Conservation (phyloP, 37 sponge, comb jelly and placozoan genomes). For the Aphrocallistes beatrix region DNA sequence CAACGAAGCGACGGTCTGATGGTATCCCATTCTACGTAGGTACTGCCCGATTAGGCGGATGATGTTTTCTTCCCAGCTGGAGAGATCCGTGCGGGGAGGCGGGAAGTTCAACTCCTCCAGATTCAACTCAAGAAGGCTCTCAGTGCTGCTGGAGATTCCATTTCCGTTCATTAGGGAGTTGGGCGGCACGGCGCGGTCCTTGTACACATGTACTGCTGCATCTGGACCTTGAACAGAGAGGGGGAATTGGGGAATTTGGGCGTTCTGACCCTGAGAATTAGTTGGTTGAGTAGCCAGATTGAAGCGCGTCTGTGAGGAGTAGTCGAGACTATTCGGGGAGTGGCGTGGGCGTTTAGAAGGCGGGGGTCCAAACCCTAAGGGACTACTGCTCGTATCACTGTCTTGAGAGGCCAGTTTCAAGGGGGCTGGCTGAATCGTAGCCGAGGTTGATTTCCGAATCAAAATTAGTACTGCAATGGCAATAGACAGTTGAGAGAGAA, state of each 20-base stretch:
- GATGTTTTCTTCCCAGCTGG: conserved; percentile 40
- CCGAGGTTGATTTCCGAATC: neutral
- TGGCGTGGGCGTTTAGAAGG: conserved; percentile 10
- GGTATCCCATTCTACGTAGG: conserved; percentile 66
- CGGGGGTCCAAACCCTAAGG: conserved; percentile 21
- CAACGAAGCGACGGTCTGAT: conserved; percentile 47
- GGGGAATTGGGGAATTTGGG: neutral
- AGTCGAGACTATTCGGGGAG: neutral
- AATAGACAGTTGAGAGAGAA: no score
- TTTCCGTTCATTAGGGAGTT: neutral
- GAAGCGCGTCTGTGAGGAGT: neutral
- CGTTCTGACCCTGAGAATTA: neutral
- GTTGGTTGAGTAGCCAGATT: conserved; percentile 7
- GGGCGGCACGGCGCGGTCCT: neutral
- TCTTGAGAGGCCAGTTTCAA: conserved; percentile 20
- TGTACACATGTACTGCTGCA: neutral
- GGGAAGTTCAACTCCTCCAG: neutral
- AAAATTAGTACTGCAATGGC: no score
- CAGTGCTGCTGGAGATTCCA: conserved; percentile 2
- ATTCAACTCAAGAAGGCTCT: neutral
- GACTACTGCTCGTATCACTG: conserved; percentile 19
- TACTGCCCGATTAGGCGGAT: conserved; percentile 90
- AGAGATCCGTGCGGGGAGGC: neutral
- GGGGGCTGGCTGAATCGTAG: conserved; percentile 21
- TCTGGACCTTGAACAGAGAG: neutral